Base-by-base conservation (phyloP, 2,888 invertebrate species). In the Thelaira solivaga region DNA sequence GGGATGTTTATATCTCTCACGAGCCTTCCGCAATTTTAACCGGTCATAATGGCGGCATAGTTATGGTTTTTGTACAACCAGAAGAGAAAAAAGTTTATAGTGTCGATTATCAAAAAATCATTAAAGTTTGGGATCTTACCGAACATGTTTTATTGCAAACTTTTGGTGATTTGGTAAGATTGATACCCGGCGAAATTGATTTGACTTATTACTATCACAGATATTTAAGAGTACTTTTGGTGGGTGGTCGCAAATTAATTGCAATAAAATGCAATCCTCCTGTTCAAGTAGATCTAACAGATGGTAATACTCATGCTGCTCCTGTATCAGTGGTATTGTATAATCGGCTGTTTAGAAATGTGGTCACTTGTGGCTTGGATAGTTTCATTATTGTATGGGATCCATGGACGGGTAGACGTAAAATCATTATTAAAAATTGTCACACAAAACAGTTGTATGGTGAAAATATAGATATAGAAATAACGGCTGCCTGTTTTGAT, bases 351-450 rank as follows among this genome's bases (percentile, higher is more conserved):
- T 96, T 94, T 83, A 92, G 93, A 85, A 91, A 92, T 80, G 90
- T 96, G 80, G 91, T 96, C 69, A 94, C 95, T 0, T 94, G 93
- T 62, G 95, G 95, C 67, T 89, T 93, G 86, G 95, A 95, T 85
- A 95, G 95, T 80, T 93, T 92, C 80, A 94, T 96, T 73, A 94
- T 94, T 82, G 93, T 94, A 22, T 96, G 96, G 96, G 93, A 95
- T 86, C 93, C 94, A 0, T 91, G 92, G 88, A 88, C 88, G 83
- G 94, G 96, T 2, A 91, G 91, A 73, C 91, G 94, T 64, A 91
- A 93, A 84, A 91, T 92, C 69, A 90, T 94, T 81, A 91, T 95
- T 36, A 91, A 91, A 68, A 92, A 93, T 78, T 94, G 94, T 4
- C 96, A 96, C 85, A 93, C 92, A 13, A 90, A 91, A 65, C 88